These are phyloP conservation scores for Ophioninae sp. DNA, from an alignment of 2,888 invertebrate genomes.

Conservation along the genomic window DNA sequence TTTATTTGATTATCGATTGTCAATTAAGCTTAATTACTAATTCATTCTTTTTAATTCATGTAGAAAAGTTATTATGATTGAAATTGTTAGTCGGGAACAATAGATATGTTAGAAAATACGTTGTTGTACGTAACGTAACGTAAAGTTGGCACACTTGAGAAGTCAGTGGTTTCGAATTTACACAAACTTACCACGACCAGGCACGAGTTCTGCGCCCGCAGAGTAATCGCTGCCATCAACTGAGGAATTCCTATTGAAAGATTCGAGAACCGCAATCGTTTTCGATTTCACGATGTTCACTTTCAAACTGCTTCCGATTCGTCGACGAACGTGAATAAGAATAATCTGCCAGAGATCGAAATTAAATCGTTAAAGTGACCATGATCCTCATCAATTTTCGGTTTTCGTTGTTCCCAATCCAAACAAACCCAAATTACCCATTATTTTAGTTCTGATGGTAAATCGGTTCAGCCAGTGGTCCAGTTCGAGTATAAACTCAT, in stretches of 20 bases:
- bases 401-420: background rate
- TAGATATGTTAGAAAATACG: no score
- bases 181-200: no score
- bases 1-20: no score
- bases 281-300: background rate
- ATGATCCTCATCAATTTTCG: background rate
- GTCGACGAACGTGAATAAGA: background rate
- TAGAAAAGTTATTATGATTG: no score
- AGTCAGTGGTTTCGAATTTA: background rate
- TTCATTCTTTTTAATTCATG: no score
- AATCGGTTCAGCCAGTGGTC: constrained; percentile 21
- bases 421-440: constrained; percentile 13
- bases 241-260: background rate
- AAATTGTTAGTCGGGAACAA: no score
- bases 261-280: background rate
- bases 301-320: background rate
- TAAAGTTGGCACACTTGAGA: background rate
- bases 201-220: no score
- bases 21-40: no score
- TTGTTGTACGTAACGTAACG: no score
- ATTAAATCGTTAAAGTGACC: background rate
- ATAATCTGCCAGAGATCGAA: background rate
- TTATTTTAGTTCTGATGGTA: background rate
- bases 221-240: background rate
- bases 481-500: constrained; percentile 11